These are phyloP conservation scores for Zonotrichia leucophrys DNA, from an alignment of 2,113 vertebrate species.

Conservation along the genomic window DNA sequence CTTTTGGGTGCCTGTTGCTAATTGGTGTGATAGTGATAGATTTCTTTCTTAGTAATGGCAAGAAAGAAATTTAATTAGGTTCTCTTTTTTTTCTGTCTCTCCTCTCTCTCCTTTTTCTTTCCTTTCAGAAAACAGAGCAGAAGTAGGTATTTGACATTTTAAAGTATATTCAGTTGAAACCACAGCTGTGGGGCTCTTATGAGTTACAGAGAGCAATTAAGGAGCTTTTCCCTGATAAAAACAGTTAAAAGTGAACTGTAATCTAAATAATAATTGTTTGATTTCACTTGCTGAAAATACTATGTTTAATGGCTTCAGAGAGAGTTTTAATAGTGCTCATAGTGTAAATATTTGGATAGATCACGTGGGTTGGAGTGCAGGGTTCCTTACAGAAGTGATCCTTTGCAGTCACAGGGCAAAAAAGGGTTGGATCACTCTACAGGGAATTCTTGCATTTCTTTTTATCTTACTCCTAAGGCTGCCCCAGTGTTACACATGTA, in stretches of 20 bases:
- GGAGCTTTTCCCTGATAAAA: neutral
- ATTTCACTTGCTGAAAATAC: neutral
- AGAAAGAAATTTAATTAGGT: neutral
- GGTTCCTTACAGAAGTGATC: neutral
- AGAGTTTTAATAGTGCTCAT: neutral
- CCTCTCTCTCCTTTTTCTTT: neutral
- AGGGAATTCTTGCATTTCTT: neutral
- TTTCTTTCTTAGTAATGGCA: neutral
- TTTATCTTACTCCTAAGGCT: neutral
- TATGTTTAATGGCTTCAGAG: neutral
- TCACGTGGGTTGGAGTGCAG: neutral
- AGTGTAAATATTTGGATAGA: slow-evolving; percentile 37
- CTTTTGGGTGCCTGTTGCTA: neutral
- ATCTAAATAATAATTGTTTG: neutral
- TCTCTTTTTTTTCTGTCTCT: neutral
- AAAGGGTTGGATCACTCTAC: neutral
- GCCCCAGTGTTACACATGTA: neutral
- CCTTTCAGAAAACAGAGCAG: neutral
- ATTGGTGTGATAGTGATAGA: neutral
- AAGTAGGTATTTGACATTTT: neutral
- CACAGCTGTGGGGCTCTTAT: neutral
- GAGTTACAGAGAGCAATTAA: neutral
- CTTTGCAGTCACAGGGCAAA: neutral
- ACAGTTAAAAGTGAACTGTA: neutral
- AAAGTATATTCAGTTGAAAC: neutral